Evolutionary conservation across 2,797 vertebrate species (phyloP), one percentile per base, ranked within the genome.

Genomic region (Cirrhinus molitorella): DNA sequence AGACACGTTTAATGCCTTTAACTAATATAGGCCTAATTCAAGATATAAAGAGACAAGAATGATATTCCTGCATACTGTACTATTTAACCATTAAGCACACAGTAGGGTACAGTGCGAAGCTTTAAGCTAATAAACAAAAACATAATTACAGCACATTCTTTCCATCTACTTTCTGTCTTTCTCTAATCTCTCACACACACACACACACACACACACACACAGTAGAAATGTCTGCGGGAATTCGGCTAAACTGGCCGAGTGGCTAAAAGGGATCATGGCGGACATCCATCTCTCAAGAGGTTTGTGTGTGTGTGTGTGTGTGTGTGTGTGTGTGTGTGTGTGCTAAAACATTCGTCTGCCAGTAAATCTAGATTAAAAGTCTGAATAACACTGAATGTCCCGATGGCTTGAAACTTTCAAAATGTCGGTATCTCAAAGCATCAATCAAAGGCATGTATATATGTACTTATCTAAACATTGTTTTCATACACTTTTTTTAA

Each of bases 181-280:
- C 37, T 25, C 7, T 75, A 47, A 45, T 53, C 25, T 16, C 6
- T 4, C 5, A 5, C 47, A 49, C 47, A 43, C 31, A 49, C 47
- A 53, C 51, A n/a, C 72, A 70, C 51, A 68, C 37, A 85, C n/a
- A 57, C 23, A 14, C 57, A 31, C 59, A 31, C 72, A 75, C 13
- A 51, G 70, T 51, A 25, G 43, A 72, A 51, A 72, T 49, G 43
- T 23, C 43, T 51, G n/a, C 45, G 25, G 70, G 45, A 45, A 49
- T 23, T 71, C 57, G 70, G 51, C 65, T 79, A 83, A 88, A 63
- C 53, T 74, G 85, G 74, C 76, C 66, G 68, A 81, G 67, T 70
- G 77, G 72, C 43, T 83, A 47, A 86, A 79, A 86, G 71, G 72
- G 71, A 88, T 75, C 84, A 79, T 86, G 84, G 85, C 31, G 1